Conservation (phyloP, 2,888 invertebrate species). For the Periphyllus acericola region DNA sequence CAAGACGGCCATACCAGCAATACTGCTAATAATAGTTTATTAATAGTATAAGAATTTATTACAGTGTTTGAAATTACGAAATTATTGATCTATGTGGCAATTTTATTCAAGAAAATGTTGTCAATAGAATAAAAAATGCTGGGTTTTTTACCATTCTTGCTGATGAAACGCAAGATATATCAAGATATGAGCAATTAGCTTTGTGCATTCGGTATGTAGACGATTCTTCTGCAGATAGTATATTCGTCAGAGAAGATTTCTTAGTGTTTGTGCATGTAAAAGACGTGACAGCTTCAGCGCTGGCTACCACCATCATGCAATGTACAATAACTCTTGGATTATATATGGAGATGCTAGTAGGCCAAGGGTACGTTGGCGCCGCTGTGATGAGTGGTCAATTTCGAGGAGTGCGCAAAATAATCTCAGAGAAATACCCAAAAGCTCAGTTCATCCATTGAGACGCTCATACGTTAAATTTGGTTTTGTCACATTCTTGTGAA, state of each 20-base stretch:
- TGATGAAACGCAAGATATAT: too few species aligned
- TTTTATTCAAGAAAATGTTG: not conserved
- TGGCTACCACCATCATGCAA: constrained; percentile 4
- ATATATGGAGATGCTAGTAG: not conserved
- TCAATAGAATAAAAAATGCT: constrained; percentile 14
- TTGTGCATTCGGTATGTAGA: too few species aligned
- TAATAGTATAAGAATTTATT: too few species aligned
- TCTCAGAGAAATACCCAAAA: constrained; percentile 2
- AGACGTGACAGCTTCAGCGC: too few species aligned
- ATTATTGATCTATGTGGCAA: constrained; percentile 13
- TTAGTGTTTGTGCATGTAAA: too few species aligned
- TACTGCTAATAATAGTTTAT: too few species aligned
- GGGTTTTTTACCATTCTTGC: constrained; percentile 16
- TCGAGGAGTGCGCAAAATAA: not conserved
- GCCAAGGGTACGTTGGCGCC: constrained; percentile 1
- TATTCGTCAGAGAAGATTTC: too few species aligned
- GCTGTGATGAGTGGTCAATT: constrained; percentile 16
- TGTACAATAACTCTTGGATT: not conserved
- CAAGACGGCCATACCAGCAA: too few species aligned
- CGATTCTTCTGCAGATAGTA: too few species aligned
- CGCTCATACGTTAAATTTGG: constrained; percentile 20
- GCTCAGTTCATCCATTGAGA: not conserved
- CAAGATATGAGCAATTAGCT: too few species aligned
- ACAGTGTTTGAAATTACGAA: not conserved
- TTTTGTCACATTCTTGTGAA: constrained; percentile 10